phyloP scores from a whole-genome alignment of 1,140 invertebrate genomes.

The Neodiprion pinetum region DNA sequence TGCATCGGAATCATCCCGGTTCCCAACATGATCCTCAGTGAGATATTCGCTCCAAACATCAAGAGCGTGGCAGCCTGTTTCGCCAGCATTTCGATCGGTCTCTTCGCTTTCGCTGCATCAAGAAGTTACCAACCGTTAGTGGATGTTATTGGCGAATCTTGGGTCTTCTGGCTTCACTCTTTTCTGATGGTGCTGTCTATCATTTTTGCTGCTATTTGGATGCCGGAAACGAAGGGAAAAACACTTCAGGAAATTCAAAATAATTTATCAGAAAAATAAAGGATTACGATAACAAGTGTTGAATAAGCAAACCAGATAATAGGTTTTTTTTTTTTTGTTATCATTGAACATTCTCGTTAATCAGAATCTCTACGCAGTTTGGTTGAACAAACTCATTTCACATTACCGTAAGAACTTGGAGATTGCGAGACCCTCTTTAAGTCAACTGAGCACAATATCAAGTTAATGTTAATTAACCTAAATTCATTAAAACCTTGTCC shows the following conservation, averaged over 20 bases:
- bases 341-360: too few relatives aligned
- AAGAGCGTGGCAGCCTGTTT: conserved; percentile 75
- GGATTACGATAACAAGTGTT: background rate
- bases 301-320: too few relatives aligned
- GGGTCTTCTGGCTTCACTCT: conserved; percentile 78
- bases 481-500: too few relatives aligned
- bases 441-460: too few relatives aligned
- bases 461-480: too few relatives aligned
- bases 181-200: conserved; percentile 69
- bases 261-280: background rate
- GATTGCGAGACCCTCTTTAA: too few relatives aligned
- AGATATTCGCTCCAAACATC: conserved; percentile 76
- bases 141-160: conserved; percentile 69
- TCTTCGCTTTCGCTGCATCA: conserved; percentile 76
- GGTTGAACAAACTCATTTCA: too few relatives aligned
- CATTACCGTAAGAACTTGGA: too few relatives aligned
- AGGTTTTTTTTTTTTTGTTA: too few relatives aligned
- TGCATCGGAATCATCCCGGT: conserved; percentile 75
- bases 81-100: conserved; percentile 73
- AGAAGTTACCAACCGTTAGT: conserved; percentile 74
- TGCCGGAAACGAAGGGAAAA: conserved; percentile 86
- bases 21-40: conserved; percentile 75
- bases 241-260: conserved; percentile 60
- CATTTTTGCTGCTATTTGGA: conserved; percentile 68
- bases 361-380: too few relatives aligned